Percentiles rank a stretch among this genome's conserved stretches.
These are phyloP conservation scores for Chelmon rostratus DNA, from an alignment of 2,797 vertebrate genomes.

Conservation along the genomic window DNA sequence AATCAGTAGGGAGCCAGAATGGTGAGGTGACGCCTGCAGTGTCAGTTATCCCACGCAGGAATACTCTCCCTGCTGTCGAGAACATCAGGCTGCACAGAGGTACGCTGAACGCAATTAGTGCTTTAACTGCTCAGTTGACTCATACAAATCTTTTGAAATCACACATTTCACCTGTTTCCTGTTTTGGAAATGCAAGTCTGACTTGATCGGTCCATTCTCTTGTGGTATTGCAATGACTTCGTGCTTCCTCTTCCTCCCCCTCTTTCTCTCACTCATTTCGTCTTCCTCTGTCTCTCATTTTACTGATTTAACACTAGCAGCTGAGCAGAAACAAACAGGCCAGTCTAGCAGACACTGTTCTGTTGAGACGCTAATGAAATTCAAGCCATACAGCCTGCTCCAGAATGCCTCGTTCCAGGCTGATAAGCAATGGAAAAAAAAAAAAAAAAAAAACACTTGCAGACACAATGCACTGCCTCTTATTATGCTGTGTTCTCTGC, in stretches of 20 bases:
- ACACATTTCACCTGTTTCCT: slow-evolving; percentile 53
- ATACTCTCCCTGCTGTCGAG: slow-evolving; percentile 95
- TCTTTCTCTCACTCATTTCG: slow-evolving; percentile 16
- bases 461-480: slow-evolving; percentile 69
- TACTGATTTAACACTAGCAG: slow-evolving; percentile 65
- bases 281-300: slow-evolving; percentile 55
- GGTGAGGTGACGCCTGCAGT: slow-evolving; percentile 83
- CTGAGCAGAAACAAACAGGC: slow-evolving; percentile 79
- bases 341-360: slow-evolving; percentile 77
- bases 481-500: slow-evolving; percentile 58
- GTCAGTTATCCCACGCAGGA: slow-evolving; percentile 94
- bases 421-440: slow-evolving; percentile 72
- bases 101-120: slow-evolving; percentile 60
- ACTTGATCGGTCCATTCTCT: slow-evolving; percentile 32
- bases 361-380: slow-evolving; percentile 83
- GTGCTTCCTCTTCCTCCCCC: slow-evolving; percentile 34
- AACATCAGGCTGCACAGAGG: slow-evolving; percentile 96
- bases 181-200: slow-evolving; percentile 47
- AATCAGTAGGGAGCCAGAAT: slow-evolving; percentile 86
- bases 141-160: slow-evolving; percentile 31
- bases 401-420: slow-evolving; percentile 81
- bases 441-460: slow-evolving; percentile 38
- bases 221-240: slow-evolving; percentile 27
- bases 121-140: not conserved
- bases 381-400: slow-evolving; percentile 75